Evolutionary conservation across 1,140 invertebrate species (phyloP), one percentile per base, ranked within the genome.

Genomic region (Caenorhabditis brenneri): DNA sequence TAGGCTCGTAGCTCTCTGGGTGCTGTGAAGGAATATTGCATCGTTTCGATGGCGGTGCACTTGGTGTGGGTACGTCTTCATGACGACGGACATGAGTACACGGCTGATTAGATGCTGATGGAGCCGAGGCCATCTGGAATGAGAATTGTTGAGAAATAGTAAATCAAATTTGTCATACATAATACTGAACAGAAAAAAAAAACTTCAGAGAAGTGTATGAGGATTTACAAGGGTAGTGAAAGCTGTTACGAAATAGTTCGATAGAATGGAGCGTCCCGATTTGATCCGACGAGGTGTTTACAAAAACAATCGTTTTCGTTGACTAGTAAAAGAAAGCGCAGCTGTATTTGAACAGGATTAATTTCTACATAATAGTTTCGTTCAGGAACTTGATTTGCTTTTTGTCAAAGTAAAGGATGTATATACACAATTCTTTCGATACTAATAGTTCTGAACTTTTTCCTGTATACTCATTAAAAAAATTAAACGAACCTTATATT

Each of bases 51-150:
- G 65, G 65, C 10, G 65, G 65, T 46, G 65, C 65, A 42, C 65
- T 74, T 46, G 65, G 65, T 42, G 65, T 74, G 22, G 33, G 36
- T 24, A 74, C 36, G 65, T 74, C 65, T 74, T 74, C 65, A 42
- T 42, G 65, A 42, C 36, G 65, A 74, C 79, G 79, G 15, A 33
- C 46, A 24, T 55, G 79, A 2, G 48, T 51, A 19, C 7, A 16
- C 19, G 79, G 29, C 22, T 51, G 29, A 51, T 4, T 80, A 33
- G 79, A 80, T 53, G 79, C 33, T 22, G 48, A 80, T 51, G 51
- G 79, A 33, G 36, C 51, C 36, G 48, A 80, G 15, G 79, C 79
- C 79, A 55, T 80, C 79, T 48, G 36, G 10, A 31, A 79, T 29
- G 22, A 4, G 33, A 16, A 22, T 27, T 10, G 27, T 79, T 9